A percentile compares a stretch with the other conserved stretches of the same genome.
Evolutionary conservation across 35 echinoderm and acorn worm species (phyloP).

Genomic region (Patiria miniata): DNA sequence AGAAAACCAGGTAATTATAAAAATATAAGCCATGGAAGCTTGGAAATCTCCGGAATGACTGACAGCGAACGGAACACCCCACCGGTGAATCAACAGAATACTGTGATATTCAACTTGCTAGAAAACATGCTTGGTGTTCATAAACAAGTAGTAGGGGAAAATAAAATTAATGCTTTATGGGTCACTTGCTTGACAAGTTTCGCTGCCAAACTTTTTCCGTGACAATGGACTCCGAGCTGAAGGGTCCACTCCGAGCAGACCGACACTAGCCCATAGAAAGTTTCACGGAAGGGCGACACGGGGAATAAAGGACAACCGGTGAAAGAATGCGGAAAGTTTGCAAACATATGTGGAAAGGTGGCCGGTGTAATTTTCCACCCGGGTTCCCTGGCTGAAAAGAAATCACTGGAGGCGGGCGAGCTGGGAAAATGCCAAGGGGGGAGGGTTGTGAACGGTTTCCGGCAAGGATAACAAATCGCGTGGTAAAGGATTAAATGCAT

Average conservation of each 20-base stretch:
- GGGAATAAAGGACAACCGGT: neutral
- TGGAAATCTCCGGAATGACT: neutral
- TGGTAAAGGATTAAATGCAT: neutral
- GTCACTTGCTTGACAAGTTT: constrained; percentile 20
- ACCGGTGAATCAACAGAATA: neutral
- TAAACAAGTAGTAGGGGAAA: neutral
- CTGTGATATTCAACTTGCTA: neutral
- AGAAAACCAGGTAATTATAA: constrained; percentile 16
- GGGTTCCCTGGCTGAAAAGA: neutral
- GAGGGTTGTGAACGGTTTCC: neutral
- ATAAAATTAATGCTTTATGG: neutral
- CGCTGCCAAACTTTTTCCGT: neutral
- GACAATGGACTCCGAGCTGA: neutral
- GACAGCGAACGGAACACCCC: neutral
- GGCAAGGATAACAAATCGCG: neutral
- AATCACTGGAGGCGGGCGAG: neutral
- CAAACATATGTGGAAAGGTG: constrained; percentile 18
- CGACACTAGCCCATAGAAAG: neutral
- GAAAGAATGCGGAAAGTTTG: constrained; percentile 22
- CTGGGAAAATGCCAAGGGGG: neutral
- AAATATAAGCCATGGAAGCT: neutral
- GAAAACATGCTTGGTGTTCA: neutral
- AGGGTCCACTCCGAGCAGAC: neutral
- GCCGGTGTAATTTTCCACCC: constrained; percentile 22
- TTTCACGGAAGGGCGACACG: neutral